Evolutionary conservation across 2,797 vertebrate genomes (phyloP).

Genomic region (Phrynocephalus forsythii): DNA sequence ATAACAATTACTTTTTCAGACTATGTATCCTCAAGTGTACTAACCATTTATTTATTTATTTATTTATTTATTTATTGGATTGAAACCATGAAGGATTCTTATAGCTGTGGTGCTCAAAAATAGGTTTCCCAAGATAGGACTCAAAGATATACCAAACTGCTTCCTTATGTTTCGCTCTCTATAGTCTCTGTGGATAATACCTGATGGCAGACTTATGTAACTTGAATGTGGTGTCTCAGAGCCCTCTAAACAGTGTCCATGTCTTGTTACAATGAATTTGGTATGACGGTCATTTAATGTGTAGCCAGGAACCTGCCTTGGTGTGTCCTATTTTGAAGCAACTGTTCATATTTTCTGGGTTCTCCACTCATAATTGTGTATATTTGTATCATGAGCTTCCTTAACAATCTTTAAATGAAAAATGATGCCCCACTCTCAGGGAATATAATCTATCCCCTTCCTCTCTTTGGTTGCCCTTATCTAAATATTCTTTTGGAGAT

Average conservation of each 20-base stretch:
- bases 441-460: too few species aligned
- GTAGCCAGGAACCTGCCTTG: background rate
- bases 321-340: background rate
- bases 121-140: too few species aligned
- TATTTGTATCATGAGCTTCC: background rate
- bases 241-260: background rate
- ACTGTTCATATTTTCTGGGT: background rate
- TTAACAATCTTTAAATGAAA: background rate
- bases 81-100: too few species aligned
- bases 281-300: background rate
- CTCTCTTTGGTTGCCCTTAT: too few species aligned
- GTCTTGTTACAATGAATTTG: background rate
- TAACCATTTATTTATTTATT: too few species aligned
- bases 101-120: too few species aligned
- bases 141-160: background rate
- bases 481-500: background rate
- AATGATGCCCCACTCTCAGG: too few species aligned
- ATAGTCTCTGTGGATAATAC: background rate
- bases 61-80: too few species aligned
- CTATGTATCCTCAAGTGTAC: too few species aligned
- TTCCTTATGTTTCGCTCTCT: background rate
- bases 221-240: background rate
- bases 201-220: background rate
- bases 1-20: too few species aligned
- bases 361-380: background rate